Conservation (phyloP, 2,888 invertebrate genomes). For the Hypolimnas misippus region DNA sequence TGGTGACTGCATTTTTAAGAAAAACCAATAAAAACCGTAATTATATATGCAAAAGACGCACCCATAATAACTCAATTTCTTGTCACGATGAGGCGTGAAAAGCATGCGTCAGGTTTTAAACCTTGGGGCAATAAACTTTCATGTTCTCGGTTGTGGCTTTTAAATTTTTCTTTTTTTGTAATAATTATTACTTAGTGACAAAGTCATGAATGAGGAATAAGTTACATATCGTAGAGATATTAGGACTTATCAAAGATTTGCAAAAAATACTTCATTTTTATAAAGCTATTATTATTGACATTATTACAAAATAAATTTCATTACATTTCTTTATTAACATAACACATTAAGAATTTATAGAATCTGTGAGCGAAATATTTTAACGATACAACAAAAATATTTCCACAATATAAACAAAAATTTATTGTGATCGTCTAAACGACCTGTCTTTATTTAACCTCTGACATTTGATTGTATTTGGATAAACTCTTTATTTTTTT, state of each 20-base stretch:
- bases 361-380: too few species aligned
- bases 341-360: too few species aligned
- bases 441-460: conserved; percentile 1
- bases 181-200: not conserved
- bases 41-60: conserved; percentile 35
- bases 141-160: conserved; percentile 29
- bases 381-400: conserved; percentile 1
- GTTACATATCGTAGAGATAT: too few species aligned
- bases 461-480: not conserved
- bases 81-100: conserved; percentile 58
- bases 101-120: conserved; percentile 52
- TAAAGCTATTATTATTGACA: too few species aligned
- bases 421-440: not conserved
- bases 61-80: conserved; percentile 39
- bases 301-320: too few species aligned
- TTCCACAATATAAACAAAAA: not conserved
- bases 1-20: not conserved
- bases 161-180: conserved; percentile 15
- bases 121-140: conserved; percentile 65
- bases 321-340: too few species aligned
- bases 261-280: too few species aligned
- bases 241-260: too few species aligned
- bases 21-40: conserved; percentile 27
- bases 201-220: too few species aligned
- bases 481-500: not conserved